A percentile compares a stretch with the other conserved stretches of the same genome.
Conservation (phyloP, 2,797 vertebrate genomes). For the Takifugu ocellatus region DNA sequence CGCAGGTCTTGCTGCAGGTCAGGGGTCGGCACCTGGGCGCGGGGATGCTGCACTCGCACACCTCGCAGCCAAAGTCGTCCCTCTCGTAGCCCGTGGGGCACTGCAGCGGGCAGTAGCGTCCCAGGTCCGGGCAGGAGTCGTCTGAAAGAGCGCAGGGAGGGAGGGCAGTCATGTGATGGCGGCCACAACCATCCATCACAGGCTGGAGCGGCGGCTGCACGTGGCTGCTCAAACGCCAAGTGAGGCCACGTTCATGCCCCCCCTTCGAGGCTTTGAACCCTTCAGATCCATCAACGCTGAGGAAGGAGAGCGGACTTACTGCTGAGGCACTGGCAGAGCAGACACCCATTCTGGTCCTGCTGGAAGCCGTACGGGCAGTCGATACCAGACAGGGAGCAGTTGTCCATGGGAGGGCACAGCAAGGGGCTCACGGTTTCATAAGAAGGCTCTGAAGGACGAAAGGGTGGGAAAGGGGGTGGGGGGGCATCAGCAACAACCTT, state of each 20-base stretch:
- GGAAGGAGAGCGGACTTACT: slow-evolving; percentile 64
- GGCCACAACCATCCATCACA: slow-evolving; percentile 43
- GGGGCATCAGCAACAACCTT: background rate
- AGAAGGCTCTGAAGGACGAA: slow-evolving; percentile 70
- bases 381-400: slow-evolving; percentile 75
- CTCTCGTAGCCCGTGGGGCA: slow-evolving; percentile 76
- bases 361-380: slow-evolving; percentile 79
- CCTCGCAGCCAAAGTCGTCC: slow-evolving; percentile 76
- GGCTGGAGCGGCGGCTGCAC: slow-evolving; percentile 13
- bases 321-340: slow-evolving; percentile 79
- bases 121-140: slow-evolving; percentile 77
- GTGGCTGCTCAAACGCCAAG: background rate
- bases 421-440: slow-evolving; percentile 81
- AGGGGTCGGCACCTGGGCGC: slow-evolving; percentile 71
- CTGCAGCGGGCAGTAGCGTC: slow-evolving; percentile 70
- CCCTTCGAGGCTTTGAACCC: background rate
- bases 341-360: slow-evolving; percentile 77
- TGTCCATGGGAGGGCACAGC: slow-evolving; percentile 76
- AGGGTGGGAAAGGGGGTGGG: background rate
- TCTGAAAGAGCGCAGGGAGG: slow-evolving; percentile 68
- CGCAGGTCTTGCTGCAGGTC: slow-evolving; percentile 81
- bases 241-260: slow-evolving; percentile 10
- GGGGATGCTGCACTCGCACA: slow-evolving; percentile 74
- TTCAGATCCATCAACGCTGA: background rate
- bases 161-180: slow-evolving; percentile 27